Conservation (phyloP, 2,888 invertebrate species). For the Mesoligia furuncula region DNA sequence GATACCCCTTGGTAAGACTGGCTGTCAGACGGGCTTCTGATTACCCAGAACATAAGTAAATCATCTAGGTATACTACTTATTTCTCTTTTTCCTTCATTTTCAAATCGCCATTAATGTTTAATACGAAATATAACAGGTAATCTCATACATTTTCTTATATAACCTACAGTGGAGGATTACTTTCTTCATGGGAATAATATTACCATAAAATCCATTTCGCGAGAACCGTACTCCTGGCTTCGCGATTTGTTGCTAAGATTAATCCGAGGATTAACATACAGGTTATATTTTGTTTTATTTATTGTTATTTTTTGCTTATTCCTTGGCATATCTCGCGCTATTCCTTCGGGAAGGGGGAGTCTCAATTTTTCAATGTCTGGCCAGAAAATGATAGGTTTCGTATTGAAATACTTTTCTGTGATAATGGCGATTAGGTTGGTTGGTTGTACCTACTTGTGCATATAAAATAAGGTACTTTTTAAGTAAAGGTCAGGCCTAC, state of each 20-base stretch:
- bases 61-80: background rate
- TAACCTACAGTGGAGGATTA: slow-evolving; percentile 73
- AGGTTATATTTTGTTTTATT: slow-evolving; percentile 69
- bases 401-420: slow-evolving; percentile 17
- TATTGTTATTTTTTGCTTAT: slow-evolving; percentile 59
- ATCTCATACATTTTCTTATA: slow-evolving; percentile 77
- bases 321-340: slow-evolving; percentile 32
- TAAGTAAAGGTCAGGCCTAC: background rate
- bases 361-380: slow-evolving; percentile 64
- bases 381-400: slow-evolving; percentile 48
- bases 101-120: slow-evolving; percentile 58
- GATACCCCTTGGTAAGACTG: background rate
- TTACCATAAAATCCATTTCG: slow-evolving; percentile 82
- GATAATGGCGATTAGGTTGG: slow-evolving; percentile 21
- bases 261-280: slow-evolving; percentile 80
- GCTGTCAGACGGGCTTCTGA: background rate
- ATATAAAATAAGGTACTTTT: background rate
- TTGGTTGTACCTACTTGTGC: no score
- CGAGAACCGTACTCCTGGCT: slow-evolving; percentile 71
- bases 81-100: slow-evolving; percentile 18
- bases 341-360: slow-evolving; percentile 49
- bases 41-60: background rate
- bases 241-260: slow-evolving; percentile 85
- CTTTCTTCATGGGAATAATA: slow-evolving; percentile 80
- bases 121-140: slow-evolving; percentile 66